Evolutionary conservation across 2,888 invertebrate species (phyloP).

Genomic region (Octonoba sinensis): DNA sequence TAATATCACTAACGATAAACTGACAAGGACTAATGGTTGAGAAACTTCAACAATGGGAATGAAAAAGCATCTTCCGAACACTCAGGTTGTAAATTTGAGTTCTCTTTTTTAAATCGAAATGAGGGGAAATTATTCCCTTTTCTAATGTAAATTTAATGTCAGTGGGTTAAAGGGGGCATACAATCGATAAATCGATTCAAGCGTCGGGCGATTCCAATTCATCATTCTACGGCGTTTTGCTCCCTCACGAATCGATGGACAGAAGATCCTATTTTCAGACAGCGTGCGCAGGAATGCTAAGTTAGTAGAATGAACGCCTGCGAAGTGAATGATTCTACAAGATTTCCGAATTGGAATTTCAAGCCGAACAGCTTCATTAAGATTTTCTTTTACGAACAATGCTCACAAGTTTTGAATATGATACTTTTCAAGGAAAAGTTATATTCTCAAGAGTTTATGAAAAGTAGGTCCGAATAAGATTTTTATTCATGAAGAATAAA

Average conservation of each 20-base stretch:
- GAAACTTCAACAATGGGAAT: neutral
- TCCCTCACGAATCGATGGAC: conserved; percentile 7
- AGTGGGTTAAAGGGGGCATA: conserved; percentile 11
- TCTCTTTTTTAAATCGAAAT: conserved; percentile 1
- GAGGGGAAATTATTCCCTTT: conserved; percentile 16
- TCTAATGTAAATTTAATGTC: conserved; percentile 25
- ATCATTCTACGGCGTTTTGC: conserved; percentile 13
- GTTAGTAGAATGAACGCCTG: too few relatives aligned
- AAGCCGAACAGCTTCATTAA: too few relatives aligned
- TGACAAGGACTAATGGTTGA: neutral
- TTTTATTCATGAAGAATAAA: too few relatives aligned
- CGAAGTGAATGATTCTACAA: too few relatives aligned
- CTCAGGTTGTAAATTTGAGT: conserved; percentile 6
- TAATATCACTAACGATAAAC: neutral
- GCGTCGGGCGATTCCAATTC: conserved; percentile 15
- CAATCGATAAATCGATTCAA: conserved; percentile 27
- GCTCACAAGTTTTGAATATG: too few relatives aligned
- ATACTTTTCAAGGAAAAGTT: too few relatives aligned
- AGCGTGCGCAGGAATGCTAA: too few relatives aligned
- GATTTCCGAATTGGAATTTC: too few relatives aligned
- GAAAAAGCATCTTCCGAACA: conserved; percentile 5
- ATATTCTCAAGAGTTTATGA: too few relatives aligned
- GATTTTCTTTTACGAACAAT: too few relatives aligned
- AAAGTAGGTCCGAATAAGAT: too few relatives aligned
- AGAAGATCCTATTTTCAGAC: neutral